Evolutionary conservation across 2,113 vertebrate genomes (phyloP).

Genomic region (Choloepus hoffmanni): DNA sequence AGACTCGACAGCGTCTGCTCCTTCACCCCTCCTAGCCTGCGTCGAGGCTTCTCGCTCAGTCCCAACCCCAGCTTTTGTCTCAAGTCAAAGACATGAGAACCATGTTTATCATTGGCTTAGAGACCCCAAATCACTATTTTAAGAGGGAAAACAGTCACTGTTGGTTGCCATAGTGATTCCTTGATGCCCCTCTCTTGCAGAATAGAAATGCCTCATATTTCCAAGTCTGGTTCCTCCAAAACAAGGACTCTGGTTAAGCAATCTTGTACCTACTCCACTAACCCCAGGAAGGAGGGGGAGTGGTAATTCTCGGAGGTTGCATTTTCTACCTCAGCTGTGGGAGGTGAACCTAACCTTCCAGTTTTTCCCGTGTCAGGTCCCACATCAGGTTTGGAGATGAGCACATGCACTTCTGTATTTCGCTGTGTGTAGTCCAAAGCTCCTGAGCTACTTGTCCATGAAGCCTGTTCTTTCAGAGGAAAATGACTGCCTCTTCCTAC

Average conservation of each 20-base stretch:
- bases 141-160: neutral
- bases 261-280: too few species aligned
- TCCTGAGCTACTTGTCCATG: neutral
- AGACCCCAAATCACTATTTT: neutral
- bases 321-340: neutral
- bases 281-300: neutral
- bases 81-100: neutral
- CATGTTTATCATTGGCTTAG: neutral
- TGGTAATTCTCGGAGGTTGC: neutral
- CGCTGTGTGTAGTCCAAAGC: neutral
- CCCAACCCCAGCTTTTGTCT: neutral
- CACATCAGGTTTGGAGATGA: neutral
- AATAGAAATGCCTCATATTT: neutral
- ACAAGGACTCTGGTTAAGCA: neutral
- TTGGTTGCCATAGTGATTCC: neutral
- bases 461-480: neutral
- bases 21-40: neutral
- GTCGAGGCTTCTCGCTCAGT: neutral
- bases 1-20: too few species aligned
- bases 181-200: neutral
- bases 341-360: neutral
- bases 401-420: rapidly evolving
- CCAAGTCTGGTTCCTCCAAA: neutral
- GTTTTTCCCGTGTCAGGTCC: neutral
- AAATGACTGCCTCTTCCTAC: neutral